Conservation (phyloP, 1,140 invertebrate species). For the Lasioglossum baleicum region DNA sequence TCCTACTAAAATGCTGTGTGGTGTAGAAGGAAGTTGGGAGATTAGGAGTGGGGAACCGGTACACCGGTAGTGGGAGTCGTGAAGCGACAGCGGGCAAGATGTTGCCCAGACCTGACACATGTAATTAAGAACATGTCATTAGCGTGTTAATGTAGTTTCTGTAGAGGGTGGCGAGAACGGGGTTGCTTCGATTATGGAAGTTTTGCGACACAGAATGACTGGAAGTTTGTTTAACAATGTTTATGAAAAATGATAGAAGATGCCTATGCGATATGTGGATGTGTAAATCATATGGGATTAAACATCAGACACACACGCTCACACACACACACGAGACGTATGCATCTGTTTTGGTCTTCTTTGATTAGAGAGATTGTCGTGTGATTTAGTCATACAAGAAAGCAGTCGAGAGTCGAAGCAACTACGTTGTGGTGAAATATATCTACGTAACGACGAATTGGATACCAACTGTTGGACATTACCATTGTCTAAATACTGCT, state of each 20-base stretch:
- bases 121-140: neutral
- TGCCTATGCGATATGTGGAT: neutral
- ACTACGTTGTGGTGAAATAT: constrained; percentile 69
- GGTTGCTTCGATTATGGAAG: constrained; percentile 63
- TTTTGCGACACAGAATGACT: neutral
- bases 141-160: neutral
- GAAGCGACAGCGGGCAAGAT: too few species aligned
- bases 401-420: constrained; percentile 71
- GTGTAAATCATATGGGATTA: neutral
- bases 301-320: neutral
- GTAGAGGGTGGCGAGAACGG: constrained; percentile 32
- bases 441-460: constrained; percentile 69
- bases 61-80: too few species aligned
- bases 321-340: neutral
- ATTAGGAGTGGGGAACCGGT: too few species aligned
- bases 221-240: neutral
- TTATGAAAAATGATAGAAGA: neutral
- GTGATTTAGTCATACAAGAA: constrained; percentile 25
- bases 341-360: neutral
- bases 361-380: constrained; percentile 8
- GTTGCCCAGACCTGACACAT: too few species aligned
- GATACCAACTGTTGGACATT: constrained; percentile 79
- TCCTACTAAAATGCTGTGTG: too few species aligned
- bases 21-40: too few species aligned
- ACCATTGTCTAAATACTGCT: constrained; percentile 80